Conservation (phyloP, 2,888 invertebrate species). For the Phyto melanocephala region DNA sequence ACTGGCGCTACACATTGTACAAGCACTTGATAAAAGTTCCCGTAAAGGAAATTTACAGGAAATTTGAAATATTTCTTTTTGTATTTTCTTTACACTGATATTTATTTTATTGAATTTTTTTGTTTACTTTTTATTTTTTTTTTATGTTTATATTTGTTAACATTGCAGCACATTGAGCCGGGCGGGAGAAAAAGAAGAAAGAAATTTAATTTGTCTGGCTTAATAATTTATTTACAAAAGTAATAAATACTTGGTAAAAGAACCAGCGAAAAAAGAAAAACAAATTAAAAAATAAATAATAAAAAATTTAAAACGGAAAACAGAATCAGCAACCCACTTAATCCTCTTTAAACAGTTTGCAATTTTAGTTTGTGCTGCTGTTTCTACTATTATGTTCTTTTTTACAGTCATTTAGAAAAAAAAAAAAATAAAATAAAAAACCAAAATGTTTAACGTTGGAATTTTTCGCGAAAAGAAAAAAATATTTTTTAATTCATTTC, state of each 20-base stretch:
- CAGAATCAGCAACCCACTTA: constrained; percentile 27
- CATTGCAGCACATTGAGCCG: not conserved
- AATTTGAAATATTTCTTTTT: constrained; percentile 53
- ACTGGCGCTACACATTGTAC: not conserved
- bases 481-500: too few relatives aligned
- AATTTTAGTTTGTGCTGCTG: not conserved
- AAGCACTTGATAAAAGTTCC: constrained; percentile 22
- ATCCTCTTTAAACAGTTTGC: constrained; percentile 25
- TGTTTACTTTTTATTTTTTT: not conserved
- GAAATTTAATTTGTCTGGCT: constrained; percentile 63
- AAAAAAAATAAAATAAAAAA: not conserved
- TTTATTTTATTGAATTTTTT: constrained; percentile 1
- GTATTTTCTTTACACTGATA: not conserved
- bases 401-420: not conserved
- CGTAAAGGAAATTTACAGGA: constrained; percentile 56
- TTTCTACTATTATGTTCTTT: not conserved
- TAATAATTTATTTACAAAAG: constrained; percentile 63
- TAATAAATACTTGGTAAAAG: constrained; percentile 48
- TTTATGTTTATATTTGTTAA: not conserved
- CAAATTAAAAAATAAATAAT: not conserved
- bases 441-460: not conserved
- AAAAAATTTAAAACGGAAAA: too few relatives aligned
- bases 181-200: not conserved
- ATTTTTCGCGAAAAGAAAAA: not conserved
- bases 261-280: not conserved